phyloP scores from a whole-genome alignment of 2,797 vertebrate species.

The Odontamblyopus rebecca region DNA sequence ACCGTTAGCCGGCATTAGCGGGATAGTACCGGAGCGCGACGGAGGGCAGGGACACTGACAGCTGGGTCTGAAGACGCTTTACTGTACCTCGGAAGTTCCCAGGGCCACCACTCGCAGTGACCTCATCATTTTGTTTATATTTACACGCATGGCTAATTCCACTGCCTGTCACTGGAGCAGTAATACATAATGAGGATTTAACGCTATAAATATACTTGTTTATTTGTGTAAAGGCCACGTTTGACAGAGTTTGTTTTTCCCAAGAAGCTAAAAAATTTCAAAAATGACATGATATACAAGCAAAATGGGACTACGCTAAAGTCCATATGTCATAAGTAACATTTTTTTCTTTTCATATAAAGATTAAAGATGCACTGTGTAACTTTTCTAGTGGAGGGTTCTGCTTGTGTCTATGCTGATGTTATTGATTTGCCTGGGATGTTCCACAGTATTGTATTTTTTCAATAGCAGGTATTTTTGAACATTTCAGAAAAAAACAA shows the following conservation, averaged over 20 bases:
- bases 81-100: slow-evolving; percentile 43
- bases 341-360: too few species aligned
- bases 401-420: too few species aligned
- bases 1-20: slow-evolving; percentile 65
- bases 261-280: background rate
- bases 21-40: slow-evolving; percentile 48
- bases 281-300: background rate
- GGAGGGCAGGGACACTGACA: slow-evolving; percentile 55
- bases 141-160: slow-evolving; percentile 32
- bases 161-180: slow-evolving; percentile 1
- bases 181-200: background rate
- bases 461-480: too few species aligned
- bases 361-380: too few species aligned
- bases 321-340: too few species aligned
- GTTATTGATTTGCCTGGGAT: too few species aligned
- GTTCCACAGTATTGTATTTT: too few species aligned
- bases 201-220: background rate
- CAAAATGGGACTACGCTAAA: background rate
- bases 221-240: background rate
- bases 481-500: too few species aligned
- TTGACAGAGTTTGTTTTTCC: background rate
- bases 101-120: slow-evolving; percentile 32
- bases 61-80: slow-evolving; percentile 47
- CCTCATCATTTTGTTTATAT: slow-evolving; percentile 48
- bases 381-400: too few species aligned